A percentile compares a stretch with the other conserved stretches of the same genome.
These are phyloP conservation scores for Myotis brandtii DNA, from an alignment of 2,113 vertebrate species.

Conservation along the genomic window DNA sequence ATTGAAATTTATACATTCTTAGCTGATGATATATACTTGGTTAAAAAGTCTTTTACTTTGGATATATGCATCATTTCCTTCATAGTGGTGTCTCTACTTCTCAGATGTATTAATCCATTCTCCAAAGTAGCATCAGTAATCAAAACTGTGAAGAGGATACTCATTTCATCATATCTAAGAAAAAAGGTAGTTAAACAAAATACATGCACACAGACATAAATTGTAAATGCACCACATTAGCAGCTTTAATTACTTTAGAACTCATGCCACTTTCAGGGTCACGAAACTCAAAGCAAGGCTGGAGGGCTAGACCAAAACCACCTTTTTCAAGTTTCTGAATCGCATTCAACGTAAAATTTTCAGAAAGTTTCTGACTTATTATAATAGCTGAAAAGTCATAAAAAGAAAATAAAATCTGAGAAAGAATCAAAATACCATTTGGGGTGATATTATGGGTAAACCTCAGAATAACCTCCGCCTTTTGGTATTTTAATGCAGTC, in stretches of 20 bases:
- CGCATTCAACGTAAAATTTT: slow-evolving; percentile 27
- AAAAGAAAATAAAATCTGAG: slow-evolving; percentile 25
- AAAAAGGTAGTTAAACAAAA: slow-evolving; percentile 41
- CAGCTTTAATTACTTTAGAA: background rate
- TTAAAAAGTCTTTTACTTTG: slow-evolving; percentile 91
- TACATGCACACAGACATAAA: background rate
- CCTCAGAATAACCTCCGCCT: background rate
- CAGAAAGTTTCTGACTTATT: slow-evolving; percentile 8
- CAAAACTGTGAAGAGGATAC: slow-evolving; percentile 93
- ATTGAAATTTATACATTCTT: slow-evolving; percentile 81
- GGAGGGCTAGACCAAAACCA: background rate
- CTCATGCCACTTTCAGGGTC: background rate
- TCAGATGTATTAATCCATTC: slow-evolving; percentile 93
- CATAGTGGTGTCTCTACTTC: slow-evolving; percentile 95
- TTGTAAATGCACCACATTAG: accelerated
- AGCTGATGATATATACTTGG: slow-evolving; percentile 91
- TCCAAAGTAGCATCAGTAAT: slow-evolving; percentile 93
- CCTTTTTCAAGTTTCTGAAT: slow-evolving; percentile 23
- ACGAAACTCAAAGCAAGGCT: background rate
- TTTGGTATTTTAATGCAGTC: background rate
- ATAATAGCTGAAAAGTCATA: background rate
- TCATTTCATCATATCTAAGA: slow-evolving; percentile 97
- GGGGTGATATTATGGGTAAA: background rate
- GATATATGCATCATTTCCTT: slow-evolving; percentile 97
- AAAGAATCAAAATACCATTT: background rate